A percentile compares a stretch with the other conserved stretches of the same genome.
Conservation (phyloP, 2,113 vertebrate species). For the Columba livia region DNA sequence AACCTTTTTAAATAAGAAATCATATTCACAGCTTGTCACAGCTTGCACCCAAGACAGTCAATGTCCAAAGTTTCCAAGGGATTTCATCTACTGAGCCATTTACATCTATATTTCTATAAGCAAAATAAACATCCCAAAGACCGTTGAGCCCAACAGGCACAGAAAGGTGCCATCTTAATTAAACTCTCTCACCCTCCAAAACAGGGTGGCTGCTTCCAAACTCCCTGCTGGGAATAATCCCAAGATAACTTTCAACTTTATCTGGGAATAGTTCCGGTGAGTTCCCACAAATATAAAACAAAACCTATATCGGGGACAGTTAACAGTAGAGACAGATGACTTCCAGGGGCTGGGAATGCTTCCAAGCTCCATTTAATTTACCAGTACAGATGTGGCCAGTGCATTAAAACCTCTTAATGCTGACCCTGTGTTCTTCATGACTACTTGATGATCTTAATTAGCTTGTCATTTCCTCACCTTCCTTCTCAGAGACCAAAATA, state of each 20-base stretch:
- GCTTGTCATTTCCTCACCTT: background rate
- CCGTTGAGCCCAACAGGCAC: slow-evolving; percentile 16
- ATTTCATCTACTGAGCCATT: background rate
- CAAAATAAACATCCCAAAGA: slow-evolving; percentile 6
- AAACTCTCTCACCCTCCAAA: background rate
- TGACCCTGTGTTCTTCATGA: background rate
- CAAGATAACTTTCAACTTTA: background rate
- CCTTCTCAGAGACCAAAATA: background rate
- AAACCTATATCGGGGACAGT: background rate
- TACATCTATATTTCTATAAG: slow-evolving; percentile 1
- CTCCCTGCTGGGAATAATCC: background rate
- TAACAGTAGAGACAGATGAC: background rate
- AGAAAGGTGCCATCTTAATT: background rate
- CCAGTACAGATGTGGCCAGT: background rate
- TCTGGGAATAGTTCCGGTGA: slow-evolving; percentile 16
- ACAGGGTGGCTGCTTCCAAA: slow-evolving; percentile 7
- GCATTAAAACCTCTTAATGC: background rate
- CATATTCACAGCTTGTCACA: background rate
- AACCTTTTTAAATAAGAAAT: slow-evolving; percentile 1
- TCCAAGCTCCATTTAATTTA: background rate
- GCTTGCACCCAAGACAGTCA: background rate
- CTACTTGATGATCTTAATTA: background rate
- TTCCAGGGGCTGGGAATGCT: background rate
- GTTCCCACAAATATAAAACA: background rate
- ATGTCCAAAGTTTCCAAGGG: background rate